Conservation (phyloP, 2,113 vertebrate species). For the Aphelocoma coerulescens region DNA sequence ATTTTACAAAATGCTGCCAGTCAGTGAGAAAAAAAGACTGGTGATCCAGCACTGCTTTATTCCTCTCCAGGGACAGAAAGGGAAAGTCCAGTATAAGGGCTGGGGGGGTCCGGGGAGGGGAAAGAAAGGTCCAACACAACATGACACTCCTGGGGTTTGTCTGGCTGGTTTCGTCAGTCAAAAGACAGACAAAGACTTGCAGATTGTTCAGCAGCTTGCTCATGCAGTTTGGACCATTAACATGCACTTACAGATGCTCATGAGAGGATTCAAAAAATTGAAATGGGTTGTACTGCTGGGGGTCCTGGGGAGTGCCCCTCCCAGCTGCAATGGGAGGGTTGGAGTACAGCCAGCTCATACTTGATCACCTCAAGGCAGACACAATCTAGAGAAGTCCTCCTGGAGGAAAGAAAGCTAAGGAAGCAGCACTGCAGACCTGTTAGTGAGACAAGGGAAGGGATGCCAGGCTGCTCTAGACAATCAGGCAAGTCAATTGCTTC, state of each 20-base stretch:
- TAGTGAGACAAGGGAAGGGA: background rate
- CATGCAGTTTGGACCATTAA: background rate
- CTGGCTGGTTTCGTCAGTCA: background rate
- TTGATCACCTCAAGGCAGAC: background rate
- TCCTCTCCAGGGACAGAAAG: background rate
- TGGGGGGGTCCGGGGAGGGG: too few species aligned
- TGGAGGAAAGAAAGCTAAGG: background rate
- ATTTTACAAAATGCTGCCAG: background rate
- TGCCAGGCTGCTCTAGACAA: background rate
- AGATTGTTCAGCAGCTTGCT: background rate
- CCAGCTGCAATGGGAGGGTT: background rate
- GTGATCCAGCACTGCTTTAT: background rate
- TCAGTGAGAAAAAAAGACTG: background rate
- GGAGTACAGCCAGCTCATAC: background rate
- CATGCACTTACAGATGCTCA: background rate
- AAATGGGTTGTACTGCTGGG: background rate
- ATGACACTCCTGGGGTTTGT: background rate
- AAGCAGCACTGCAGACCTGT: background rate
- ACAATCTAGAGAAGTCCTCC: background rate
- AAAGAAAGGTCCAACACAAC: background rate
- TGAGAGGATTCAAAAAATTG: background rate
- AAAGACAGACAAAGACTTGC: background rate
- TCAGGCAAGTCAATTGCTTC: background rate
- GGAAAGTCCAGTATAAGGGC: background rate
- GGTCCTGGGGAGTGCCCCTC: accelerated